These are phyloP conservation scores for Heterodera carotae DNA, from an alignment of 1,140 invertebrate genomes.

Conservation along the genomic window DNA sequence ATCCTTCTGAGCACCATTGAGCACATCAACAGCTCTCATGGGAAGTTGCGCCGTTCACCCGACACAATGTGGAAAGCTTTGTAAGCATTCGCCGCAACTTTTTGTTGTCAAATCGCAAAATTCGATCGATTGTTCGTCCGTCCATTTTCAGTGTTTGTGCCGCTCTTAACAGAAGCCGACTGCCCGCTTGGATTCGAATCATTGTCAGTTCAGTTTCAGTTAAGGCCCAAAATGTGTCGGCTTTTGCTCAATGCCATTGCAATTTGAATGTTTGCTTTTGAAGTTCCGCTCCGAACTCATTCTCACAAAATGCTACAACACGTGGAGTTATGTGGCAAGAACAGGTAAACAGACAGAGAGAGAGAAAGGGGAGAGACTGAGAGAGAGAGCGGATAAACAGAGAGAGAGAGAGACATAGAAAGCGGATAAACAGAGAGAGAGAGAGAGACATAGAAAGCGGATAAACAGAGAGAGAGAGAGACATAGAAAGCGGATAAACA, in stretches of 20 bases:
- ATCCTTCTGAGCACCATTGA: conserved; percentile 86
- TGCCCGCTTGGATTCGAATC: conserved; percentile 88
- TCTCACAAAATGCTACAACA: conserved; percentile 84
- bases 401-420: too few species aligned
- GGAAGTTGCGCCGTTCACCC: conserved; percentile 84
- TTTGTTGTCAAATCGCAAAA: not conserved
- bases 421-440: too few species aligned
- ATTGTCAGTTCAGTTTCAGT: conserved; percentile 67
- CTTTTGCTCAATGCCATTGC: too few species aligned
- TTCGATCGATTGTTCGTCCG: not conserved
- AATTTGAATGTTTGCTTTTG: not conserved
- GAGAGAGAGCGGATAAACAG: too few species aligned
- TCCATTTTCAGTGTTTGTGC: conserved; percentile 74
- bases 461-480: too few species aligned
- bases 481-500: too few species aligned
- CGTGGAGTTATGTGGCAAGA: conserved; percentile 90
- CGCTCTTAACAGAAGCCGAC: conserved; percentile 86
- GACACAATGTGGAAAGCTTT: conserved; percentile 98
- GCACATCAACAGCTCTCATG: conserved; percentile 86
- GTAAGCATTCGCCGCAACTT: not conserved
- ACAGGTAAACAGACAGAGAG: conserved; percentile 76
- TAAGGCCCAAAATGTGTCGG: too few species aligned
- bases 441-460: too few species aligned
- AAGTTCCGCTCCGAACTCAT: conserved; percentile 80
- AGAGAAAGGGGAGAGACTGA: too few species aligned